Base-by-base conservation (phyloP, 2,888 invertebrate genomes). In the Mesorhabditis sp. region DNA sequence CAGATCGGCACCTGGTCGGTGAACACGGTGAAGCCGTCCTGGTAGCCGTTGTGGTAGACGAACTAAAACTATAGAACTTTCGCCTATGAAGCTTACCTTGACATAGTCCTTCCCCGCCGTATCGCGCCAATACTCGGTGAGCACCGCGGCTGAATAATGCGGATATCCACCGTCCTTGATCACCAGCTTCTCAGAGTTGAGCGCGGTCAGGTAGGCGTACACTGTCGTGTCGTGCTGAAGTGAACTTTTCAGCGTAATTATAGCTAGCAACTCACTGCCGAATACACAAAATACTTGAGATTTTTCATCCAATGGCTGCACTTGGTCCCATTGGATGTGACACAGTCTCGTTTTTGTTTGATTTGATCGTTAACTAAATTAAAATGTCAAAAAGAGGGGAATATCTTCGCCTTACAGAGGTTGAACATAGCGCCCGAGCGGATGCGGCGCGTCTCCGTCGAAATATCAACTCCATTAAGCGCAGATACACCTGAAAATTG, bases 161-260 rank as follows among this genome's bases (percentile, higher is more conserved):
- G 80, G 78, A 71, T 77, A 80, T 42, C 76, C 77, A 13, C 58
- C 58, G 7, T 62, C 58, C 28, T 67, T 72, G 4, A 74, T 70
- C 4, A 70, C 75, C 13, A 70, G 70, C 7, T 72, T 45, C 66
- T 75, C 72, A 41, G 76, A 70, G 42, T 73, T 74, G 7, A 80
- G 72, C 15, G 72, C 73, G 3, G 78, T 74, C 67, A 80, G 74
- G 67, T 74, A 75, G 63, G 80, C 78, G 70, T 75, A 75, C 62
- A 80, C 68, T 4, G 80, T 76, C 7, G 78, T 77, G 72, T 80
- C 80, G 70, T 80, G 80, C 80, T 80, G 72, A 13, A 74, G 67
- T 10, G 58, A 50, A 2, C 7, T 13, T 50, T 10, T 50, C n/a
- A 13, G 7, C n/a, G 10, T n/a, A 10, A 10, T 13, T 13, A 50